Evolutionary conservation across 92 coral and sea anemone species (phyloP).

Genomic region (Epizoanthus stellaris): DNA sequence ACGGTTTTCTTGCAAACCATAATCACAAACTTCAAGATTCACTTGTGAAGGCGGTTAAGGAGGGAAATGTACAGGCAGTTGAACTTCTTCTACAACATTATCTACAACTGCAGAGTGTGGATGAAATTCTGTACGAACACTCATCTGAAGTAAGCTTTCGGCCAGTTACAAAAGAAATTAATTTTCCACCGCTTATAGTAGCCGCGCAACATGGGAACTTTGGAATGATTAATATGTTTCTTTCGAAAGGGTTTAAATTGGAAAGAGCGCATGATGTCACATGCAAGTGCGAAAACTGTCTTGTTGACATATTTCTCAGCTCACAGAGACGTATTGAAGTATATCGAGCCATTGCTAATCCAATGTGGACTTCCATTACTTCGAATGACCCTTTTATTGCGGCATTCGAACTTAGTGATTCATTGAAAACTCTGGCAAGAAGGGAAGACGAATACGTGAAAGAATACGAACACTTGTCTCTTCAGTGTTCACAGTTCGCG

Average conservation of each 20-base stretch:
- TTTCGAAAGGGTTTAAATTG: slow-evolving; percentile 82
- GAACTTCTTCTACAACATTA: slow-evolving; percentile 78
- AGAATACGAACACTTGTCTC: slow-evolving; percentile 78
- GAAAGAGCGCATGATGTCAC: slow-evolving; percentile 87
- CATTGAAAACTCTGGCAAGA: slow-evolving; percentile 73
- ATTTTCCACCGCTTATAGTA: slow-evolving; percentile 90
- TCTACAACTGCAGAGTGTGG: slow-evolving; percentile 66
- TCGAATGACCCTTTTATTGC: slow-evolving; percentile 82
- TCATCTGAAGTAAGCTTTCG: slow-evolving; percentile 18
- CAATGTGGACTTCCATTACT: slow-evolving; percentile 89
- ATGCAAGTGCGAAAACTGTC: slow-evolving; percentile 87
- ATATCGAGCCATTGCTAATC: slow-evolving; percentile 88
- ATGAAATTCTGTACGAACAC: slow-evolving; percentile 46
- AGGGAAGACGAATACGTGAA: slow-evolving; percentile 97
- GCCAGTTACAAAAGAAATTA: slow-evolving; percentile 45
- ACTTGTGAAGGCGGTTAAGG: slow-evolving; percentile 79
- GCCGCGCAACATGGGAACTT: slow-evolving; percentile 93
- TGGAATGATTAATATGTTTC: slow-evolving; percentile 81
- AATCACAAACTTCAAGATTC: slow-evolving; percentile 77
- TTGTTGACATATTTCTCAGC: slow-evolving; percentile 72
- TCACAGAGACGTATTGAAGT: slow-evolving; percentile 91
- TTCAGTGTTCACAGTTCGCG: slow-evolving; percentile 84
- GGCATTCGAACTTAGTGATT: slow-evolving; percentile 83
- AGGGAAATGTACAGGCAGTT: slow-evolving; percentile 65
- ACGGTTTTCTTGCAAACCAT: slow-evolving; percentile 78